Base-by-base conservation (phyloP, 2,888 invertebrate genomes). In the Yponomeuta malinellus region DNA sequence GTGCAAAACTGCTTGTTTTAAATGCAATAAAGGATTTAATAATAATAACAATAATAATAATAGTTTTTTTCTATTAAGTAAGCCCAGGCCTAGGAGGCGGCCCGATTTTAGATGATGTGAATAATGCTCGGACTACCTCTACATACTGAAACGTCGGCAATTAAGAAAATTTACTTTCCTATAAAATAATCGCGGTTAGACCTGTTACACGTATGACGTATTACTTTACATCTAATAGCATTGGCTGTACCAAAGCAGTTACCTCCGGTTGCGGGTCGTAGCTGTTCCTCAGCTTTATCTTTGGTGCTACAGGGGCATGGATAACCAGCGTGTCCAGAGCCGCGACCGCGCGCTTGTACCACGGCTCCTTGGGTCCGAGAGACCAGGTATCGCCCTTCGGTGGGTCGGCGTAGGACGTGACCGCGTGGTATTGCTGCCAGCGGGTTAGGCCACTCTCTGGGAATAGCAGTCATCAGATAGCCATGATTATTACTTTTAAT, bases 401-500 rank as follows among this genome's bases (percentile, higher is more conserved):
- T 0, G 89, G 87, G 0, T 77, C 75, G 2, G 84, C 87, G 78
- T 85, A 83, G 15, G 83, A 76, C 71, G 84, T 84, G 1, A 85
- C 85, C 63, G 86, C 86, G 77, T 85, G 85, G 80, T 88, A 89
- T 76, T 84, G 80, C 73, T 88, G 88, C 90, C 91, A 91, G 0
- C 91, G 86, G 6, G 86, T 87, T 37, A 92, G 75, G 0, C 91
- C 91, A 73, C 87, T 90, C 74, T 91, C 91, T 91, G 73, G 0
- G 69, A 59, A 59, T 12, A 15, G 15, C 12, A 12, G 52, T 33
- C 10, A 12, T 52, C 52, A 10, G 52, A 52, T 52, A 52, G 6
- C 10, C 29, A 23, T 48, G 3, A 15, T 33, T 67, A 33, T 10
- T 15, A 31, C 3, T 33, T 4, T 2, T 1, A 33, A 33, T 33